A percentile compares a stretch with the other conserved stretches of the same genome.
Evolutionary conservation across 1,140 invertebrate genomes (phyloP).

Genomic region (Marisa cornuarietis): DNA sequence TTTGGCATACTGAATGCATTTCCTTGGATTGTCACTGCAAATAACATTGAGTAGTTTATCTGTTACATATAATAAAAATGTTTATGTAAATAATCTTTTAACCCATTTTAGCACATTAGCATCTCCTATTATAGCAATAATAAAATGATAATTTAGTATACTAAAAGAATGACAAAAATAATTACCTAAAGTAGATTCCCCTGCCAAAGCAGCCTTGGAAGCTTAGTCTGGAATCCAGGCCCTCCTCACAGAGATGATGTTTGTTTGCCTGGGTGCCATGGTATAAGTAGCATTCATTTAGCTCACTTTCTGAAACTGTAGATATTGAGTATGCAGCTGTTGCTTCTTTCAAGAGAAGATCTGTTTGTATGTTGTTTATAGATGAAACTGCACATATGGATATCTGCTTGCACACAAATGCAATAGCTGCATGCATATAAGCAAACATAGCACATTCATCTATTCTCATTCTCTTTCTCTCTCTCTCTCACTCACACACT

Average conservation of each 20-base stretch:
- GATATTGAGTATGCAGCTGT: not conserved
- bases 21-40: constrained; percentile 7
- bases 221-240: constrained; percentile 51
- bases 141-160: no score
- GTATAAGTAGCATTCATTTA: constrained; percentile 52
- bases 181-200: constrained; percentile 60
- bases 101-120: no score
- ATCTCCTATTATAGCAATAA: no score
- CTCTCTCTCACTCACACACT: not conserved
- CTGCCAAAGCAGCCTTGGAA: constrained; percentile 55
- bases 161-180: no score
- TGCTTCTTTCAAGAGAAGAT: not conserved
- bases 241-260: constrained; percentile 50
- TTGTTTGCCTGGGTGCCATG: constrained; percentile 53
- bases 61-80: no score
- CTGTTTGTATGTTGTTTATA: not conserved
- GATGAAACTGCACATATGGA: not conserved
- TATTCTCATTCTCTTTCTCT: no score
- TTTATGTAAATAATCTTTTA: no score
- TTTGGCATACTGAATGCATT: constrained; percentile 15
- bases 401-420: no score
- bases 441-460: no score
- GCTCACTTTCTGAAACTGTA: constrained; percentile 39
- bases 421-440: no score
- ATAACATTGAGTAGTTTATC: not conserved